Evolutionary conservation across 2,113 vertebrate genomes (phyloP).

Genomic region (Delphinus delphis): DNA sequence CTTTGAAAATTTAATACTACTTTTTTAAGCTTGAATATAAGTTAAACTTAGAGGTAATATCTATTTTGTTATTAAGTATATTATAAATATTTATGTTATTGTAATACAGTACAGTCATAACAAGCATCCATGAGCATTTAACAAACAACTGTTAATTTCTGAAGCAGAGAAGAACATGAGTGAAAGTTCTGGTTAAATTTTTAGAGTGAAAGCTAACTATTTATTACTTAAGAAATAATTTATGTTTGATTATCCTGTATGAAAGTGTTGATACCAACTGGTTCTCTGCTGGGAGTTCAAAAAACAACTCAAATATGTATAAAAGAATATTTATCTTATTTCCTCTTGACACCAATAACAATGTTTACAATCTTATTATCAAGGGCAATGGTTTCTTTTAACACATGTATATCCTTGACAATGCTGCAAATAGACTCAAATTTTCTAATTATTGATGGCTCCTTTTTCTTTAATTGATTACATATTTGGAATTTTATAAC

Average conservation of each 20-base stretch:
- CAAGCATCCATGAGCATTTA: not conserved
- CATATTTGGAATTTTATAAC: slow-evolving; percentile 20
- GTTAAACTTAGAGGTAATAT: not conserved
- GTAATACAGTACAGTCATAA: not conserved
- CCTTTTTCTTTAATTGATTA: not conserved
- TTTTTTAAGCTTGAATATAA: not conserved
- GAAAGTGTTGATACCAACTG: not conserved
- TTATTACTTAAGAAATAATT: slow-evolving; percentile 18
- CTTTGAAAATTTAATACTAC: not conserved
- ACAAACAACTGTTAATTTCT: slow-evolving; percentile 17
- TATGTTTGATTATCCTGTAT: not conserved
- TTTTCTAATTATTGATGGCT: not conserved
- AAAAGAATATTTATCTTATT: slow-evolving; percentile 13
- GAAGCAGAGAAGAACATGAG: not conserved
- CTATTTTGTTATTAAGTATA: not conserved
- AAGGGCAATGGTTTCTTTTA: not conserved
- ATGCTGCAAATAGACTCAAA: not conserved
- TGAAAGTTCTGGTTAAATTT: not conserved
- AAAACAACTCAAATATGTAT: not conserved
- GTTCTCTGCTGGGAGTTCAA: not conserved
- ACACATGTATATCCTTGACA: not conserved
- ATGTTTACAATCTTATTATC: not conserved
- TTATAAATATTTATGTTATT: not conserved
- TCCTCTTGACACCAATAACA: not conserved
- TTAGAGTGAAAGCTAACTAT: not conserved